Evolutionary conservation across 2,888 invertebrate species (phyloP).

Genomic region (Ellobium chinense): DNA sequence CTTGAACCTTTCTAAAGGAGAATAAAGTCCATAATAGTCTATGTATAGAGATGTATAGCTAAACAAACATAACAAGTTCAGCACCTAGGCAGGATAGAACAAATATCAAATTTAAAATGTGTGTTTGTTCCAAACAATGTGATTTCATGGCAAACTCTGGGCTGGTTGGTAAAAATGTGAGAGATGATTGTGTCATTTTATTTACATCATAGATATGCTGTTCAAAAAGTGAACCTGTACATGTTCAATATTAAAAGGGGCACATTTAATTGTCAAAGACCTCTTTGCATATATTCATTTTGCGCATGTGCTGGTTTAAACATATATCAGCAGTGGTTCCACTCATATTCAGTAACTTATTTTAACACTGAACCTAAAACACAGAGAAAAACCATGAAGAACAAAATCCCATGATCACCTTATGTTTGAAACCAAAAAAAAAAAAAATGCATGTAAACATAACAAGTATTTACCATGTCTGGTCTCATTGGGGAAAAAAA

Average conservation of each 20-base stretch:
- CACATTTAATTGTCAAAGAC: slow-evolving; percentile 9
- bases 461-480: neutral
- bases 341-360: neutral
- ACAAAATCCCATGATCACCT: neutral
- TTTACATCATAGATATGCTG: slow-evolving; percentile 36
- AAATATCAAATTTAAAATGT: slow-evolving; percentile 9
- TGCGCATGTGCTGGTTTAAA: slow-evolving; percentile 33
- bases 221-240: slow-evolving; percentile 47
- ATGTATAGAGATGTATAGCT: neutral
- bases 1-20: neutral
- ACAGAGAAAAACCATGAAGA: neutral
- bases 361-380: neutral
- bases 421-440: neutral
- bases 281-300: slow-evolving; percentile 32
- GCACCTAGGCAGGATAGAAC: slow-evolving; percentile 19
- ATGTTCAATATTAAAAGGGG: slow-evolving; percentile 22
- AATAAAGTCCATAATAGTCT: neutral
- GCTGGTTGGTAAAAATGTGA: slow-evolving; percentile 8
- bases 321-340: slow-evolving; percentile 42
- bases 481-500: neutral
- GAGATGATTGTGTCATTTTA: slow-evolving; percentile 20
- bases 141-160: slow-evolving; percentile 5
- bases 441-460: neutral
- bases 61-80: slow-evolving; percentile 1
- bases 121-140: slow-evolving; percentile 10